phyloP scores from a whole-genome alignment of 1,140 invertebrate genomes.

The Lanistes nyassanus region DNA sequence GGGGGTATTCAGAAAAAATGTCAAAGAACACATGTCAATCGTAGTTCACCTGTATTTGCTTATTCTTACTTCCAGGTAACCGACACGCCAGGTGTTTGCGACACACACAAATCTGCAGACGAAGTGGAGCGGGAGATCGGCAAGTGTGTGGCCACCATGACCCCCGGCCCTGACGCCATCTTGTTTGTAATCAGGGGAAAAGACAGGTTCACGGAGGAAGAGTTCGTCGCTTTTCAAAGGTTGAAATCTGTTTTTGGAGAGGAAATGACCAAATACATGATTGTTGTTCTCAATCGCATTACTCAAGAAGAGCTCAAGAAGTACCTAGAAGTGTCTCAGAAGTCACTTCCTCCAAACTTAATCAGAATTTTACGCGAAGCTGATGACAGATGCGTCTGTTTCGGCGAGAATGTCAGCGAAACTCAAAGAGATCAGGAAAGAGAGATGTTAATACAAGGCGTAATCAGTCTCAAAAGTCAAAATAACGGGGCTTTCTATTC shows the following conservation, averaged over 20 bases:
- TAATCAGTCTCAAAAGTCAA: not conserved
- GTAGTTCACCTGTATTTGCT: too few species aligned
- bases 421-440: not conserved
- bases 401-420: not conserved
- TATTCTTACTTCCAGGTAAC: not conserved
- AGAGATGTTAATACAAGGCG: not conserved
- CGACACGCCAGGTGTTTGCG: constrained; percentile 30
- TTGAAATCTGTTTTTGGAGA: not conserved
- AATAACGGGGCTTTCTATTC: not conserved
- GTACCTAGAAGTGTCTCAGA: not conserved
- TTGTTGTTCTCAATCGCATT: not conserved
- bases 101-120: not conserved
- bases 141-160: constrained; percentile 3
- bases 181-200: not conserved
- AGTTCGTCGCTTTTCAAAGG: not conserved
- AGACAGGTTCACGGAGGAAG: not conserved
- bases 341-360: not conserved
- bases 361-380: not conserved
- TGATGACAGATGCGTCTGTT: not conserved
- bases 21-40: too few species aligned
- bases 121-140: not conserved
- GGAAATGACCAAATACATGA: constrained; percentile 3
- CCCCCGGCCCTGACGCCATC: not conserved
- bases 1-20: too few species aligned
- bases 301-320: not conserved